Evolutionary conservation across 2,888 invertebrate genomes (phyloP), one percentile per base, ranked within the genome.

Genomic region (Nymphalis polychloros): DNA sequence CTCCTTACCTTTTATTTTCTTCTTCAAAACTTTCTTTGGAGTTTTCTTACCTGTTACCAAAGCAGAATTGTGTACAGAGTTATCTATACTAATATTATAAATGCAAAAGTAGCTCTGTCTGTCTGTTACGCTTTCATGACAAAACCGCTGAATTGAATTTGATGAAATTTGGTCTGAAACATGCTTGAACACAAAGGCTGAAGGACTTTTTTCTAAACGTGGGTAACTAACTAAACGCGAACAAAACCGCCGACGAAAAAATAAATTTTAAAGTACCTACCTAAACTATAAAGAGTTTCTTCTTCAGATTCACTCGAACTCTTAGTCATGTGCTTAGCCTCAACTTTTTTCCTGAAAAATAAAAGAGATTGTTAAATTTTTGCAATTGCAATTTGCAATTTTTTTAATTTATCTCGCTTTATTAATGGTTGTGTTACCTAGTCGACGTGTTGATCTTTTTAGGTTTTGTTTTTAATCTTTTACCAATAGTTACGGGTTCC

Each of bases 291-390:
- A 53, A 92, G 81, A 66, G 91, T 89, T 77, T 92, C 92, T 69
- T 92, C 92, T 74, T 92, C 92, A 71, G 91, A 92, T 82, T 94
- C 93, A 80, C 89, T 93, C 71, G 94, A 90, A 80, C 93, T 87
- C 73, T 92, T 91, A 70, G 92, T 87, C 77, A 91, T 86, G 66
- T 86, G 80, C 78, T 94, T 93, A 27, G 93, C 93, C 87, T 94
- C 94, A 7, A 94, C 83, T 78, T 93, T 93, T 88, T 93, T 93
- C 73, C 93, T 93, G 83, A n/a, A 87, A 86, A 13, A 70, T 59
- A 73, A 70, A 68, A 59, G 19, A 70, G 50, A 70, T 49, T 62
- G 57, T 57, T 57, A 41, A 17, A 59, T 59, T 52, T 48, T 13
- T 20, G 20, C 49, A 13, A n/a, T n/a, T n/a, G n/a, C n/a, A n/a